phyloP scores from a whole-genome alignment of 2,113 vertebrate species.

The Odocoileus hemionus region DNA sequence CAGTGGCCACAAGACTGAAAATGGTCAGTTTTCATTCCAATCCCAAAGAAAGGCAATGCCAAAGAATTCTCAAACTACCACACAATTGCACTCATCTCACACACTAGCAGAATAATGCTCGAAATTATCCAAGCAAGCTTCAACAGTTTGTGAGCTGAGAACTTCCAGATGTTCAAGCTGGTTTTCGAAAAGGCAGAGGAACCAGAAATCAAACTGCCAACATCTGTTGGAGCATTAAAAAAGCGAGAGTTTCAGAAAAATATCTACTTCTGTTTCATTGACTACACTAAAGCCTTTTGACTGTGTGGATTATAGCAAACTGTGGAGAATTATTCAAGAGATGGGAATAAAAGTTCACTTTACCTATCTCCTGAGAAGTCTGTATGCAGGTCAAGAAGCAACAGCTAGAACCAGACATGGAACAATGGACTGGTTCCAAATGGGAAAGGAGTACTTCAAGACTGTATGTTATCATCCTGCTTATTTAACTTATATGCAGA shows the following conservation, averaged over 20 bases:
- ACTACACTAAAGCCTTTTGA: neutral
- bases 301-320: neutral
- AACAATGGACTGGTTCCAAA: neutral
- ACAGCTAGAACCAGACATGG: neutral
- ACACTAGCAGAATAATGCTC: neutral
- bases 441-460: neutral
- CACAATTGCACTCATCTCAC: neutral
- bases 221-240: neutral
- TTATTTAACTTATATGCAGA: neutral
- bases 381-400: neutral
- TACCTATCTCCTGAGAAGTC: neutral
- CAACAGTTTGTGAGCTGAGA: neutral
- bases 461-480: neutral
- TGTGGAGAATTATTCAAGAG: neutral
- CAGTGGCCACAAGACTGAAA: neutral
- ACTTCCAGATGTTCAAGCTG: neutral
- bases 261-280: neutral
- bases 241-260: neutral
- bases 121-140: neutral
- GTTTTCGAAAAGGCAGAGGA: neutral
- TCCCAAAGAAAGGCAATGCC: neutral
- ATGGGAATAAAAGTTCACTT: neutral
- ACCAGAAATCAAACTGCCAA: neutral
- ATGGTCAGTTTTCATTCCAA: neutral
- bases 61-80: neutral